A percentile compares a stretch with the other conserved stretches of the same genome.
These are phyloP conservation scores for Hypomesus transpacificus DNA, from an alignment of 2,113 vertebrate species.

Conservation along the genomic window DNA sequence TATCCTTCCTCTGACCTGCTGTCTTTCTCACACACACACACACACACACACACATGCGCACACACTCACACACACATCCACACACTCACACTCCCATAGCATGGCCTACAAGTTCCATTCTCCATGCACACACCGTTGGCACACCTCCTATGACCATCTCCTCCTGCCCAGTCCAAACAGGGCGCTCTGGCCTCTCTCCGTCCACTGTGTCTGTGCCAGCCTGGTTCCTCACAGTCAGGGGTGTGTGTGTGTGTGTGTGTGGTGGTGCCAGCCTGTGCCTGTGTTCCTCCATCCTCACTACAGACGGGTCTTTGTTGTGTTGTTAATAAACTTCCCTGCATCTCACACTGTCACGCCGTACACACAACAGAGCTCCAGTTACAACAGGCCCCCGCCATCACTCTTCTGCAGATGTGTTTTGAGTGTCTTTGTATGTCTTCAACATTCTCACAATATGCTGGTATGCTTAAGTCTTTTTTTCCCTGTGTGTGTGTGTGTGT, in stretches of 20 bases:
- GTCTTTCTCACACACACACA: conserved; percentile 44
- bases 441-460: too few species aligned
- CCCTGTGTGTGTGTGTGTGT: too few species aligned
- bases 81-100: conserved; percentile 38
- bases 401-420: too few species aligned
- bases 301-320: too few species aligned
- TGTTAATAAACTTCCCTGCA: too few species aligned
- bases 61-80: conserved; percentile 7
- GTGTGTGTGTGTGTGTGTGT: neutral
- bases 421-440: too few species aligned
- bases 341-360: too few species aligned
- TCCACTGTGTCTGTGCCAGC: conserved; percentile 37
- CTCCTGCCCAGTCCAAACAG: conserved; percentile 17
- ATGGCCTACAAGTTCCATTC: conserved; percentile 30
- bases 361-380: too few species aligned
- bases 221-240: neutral
- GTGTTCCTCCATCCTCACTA: conserved; percentile 38
- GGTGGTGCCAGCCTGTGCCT: conserved; percentile 58
- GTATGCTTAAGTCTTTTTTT: too few species aligned
- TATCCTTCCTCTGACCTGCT: conserved; percentile 67
- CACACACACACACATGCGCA: conserved; percentile 6
- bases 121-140: conserved; percentile 53
- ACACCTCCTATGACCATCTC: conserved; percentile 15
- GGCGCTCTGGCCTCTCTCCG: conserved; percentile 31
- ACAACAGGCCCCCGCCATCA: too few species aligned